phyloP scores from a whole-genome alignment of 2,888 invertebrate genomes.

The Ametastegia equiseti region DNA sequence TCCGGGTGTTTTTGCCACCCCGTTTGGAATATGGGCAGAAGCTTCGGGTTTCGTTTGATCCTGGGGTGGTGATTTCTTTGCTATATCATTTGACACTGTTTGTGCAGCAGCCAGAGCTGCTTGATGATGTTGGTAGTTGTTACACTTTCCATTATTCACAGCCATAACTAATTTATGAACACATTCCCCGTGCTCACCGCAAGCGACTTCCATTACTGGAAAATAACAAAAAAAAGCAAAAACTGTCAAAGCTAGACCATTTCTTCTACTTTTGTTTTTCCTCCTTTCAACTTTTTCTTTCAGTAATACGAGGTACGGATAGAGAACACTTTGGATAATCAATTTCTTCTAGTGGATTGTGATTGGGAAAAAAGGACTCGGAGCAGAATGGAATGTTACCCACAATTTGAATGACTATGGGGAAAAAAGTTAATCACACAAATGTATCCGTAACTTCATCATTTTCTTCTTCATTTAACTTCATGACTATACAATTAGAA shows the following conservation, averaged over 20 bases:
- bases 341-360: neutral
- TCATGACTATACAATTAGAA: no score
- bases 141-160: conserved; percentile 88
- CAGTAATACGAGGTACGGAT: neutral
- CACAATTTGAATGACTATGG: no score
- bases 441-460: no score
- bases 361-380: neutral
- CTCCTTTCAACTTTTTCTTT: no score
- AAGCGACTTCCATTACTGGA: conserved; percentile 95
- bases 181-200: conserved; percentile 95
- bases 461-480: no score
- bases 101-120: conserved; percentile 66
- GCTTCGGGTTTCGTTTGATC: conserved; percentile 65
- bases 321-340: conserved; percentile 20
- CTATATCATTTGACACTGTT: conserved; percentile 79
- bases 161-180: conserved; percentile 90
- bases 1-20: conserved; percentile 66
- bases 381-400: neutral
- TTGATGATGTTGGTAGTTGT: conserved; percentile 76
- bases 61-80: conserved; percentile 75
- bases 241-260: neutral
- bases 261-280: no score
- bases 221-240: neutral
- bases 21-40: conserved; percentile 74
- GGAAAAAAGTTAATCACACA: no score